Evolutionary conservation across 2,888 invertebrate species (phyloP), one percentile per base, ranked within the genome.

Genomic region (Trichopoda pennipes): DNA sequence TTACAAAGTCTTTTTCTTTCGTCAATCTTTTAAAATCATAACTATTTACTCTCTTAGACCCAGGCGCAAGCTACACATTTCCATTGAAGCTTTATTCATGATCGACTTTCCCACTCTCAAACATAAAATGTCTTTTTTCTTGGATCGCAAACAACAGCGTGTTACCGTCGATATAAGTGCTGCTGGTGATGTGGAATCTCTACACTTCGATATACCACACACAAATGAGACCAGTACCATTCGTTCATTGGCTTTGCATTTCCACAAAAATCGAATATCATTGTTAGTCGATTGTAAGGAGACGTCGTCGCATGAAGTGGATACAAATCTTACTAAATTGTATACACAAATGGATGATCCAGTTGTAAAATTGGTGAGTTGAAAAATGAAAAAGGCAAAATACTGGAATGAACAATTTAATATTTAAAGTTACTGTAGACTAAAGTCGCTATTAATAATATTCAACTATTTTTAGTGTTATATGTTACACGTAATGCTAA

Each of bases 281-380:
- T 85, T 91, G 4, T 85, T 88, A 72, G 89, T 91, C 56, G 91
- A 91, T 85, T 91, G 91, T 74, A 91, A 91, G 82, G 89, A 91
- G 80, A 90, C 89, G 58, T 87, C 90, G 0, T 87, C 87, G 47
- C 89, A 91, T 63, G 91, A 91, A 63, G 87, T 91, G 53, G 91
- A 91, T 69, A 86, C 90, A 85, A 91, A 89, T 79, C 85, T 91
- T 32, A 85, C 91, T 17, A 91, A 91, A 81, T 79, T 91, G 14
- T 91, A 91, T 66, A 88, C 89, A n/a, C 90, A 91, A 86, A 91
- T 91, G 91, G 91, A 91, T 81, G 91, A 91, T 85, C 91, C 91
- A 28, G 87, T 91, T 21, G 88, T 91, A 14, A 91, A 91, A 84
- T 84, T 91, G 86, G 91, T 91, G 81, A 86, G 90, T 86, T 63